These are phyloP conservation scores for Lonchura striata DNA, from an alignment of 2,113 vertebrate genomes.

Conservation along the genomic window DNA sequence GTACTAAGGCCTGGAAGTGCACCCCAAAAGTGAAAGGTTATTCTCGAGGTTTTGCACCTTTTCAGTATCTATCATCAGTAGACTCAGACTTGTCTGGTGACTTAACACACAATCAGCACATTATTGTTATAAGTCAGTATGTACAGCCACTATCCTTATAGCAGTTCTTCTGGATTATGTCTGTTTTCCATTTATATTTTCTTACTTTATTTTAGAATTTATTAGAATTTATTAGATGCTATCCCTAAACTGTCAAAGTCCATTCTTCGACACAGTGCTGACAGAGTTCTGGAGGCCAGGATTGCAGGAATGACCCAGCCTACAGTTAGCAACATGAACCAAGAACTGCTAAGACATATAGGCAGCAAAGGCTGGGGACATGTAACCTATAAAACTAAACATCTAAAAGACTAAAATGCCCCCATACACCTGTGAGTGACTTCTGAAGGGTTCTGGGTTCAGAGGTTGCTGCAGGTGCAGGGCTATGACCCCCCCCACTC, in stretches of 20 bases:
- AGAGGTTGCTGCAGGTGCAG: not conserved
- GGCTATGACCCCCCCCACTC: fast-evolving
- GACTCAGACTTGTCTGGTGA: not conserved
- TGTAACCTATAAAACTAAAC: not conserved
- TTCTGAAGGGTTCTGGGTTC: not conserved
- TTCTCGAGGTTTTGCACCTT: not conserved
- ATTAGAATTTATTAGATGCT: not conserved
- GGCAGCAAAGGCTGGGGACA: not conserved
- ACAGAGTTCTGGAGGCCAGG: not conserved
- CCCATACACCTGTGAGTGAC: not conserved
- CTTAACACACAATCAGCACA: not conserved
- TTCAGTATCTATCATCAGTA: not conserved
- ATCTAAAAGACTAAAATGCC: not conserved
- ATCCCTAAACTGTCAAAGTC: not conserved
- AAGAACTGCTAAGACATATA: not conserved
- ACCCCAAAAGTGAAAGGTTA: not conserved
- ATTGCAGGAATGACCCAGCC: not conserved
- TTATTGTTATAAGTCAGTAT: not conserved
- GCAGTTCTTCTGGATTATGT: not conserved
- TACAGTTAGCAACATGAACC: not conserved
- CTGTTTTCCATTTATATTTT: not conserved
- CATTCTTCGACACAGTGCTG: not conserved
- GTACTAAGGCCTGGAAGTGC: not conserved
- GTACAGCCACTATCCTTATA: not conserved
- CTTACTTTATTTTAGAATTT: not conserved